A percentile compares a stretch with the other conserved stretches of the same genome.
These are phyloP conservation scores for Holothuria glaberrima DNA, from an alignment of 35 echinoderm and acorn worm species.

Conservation along the genomic window DNA sequence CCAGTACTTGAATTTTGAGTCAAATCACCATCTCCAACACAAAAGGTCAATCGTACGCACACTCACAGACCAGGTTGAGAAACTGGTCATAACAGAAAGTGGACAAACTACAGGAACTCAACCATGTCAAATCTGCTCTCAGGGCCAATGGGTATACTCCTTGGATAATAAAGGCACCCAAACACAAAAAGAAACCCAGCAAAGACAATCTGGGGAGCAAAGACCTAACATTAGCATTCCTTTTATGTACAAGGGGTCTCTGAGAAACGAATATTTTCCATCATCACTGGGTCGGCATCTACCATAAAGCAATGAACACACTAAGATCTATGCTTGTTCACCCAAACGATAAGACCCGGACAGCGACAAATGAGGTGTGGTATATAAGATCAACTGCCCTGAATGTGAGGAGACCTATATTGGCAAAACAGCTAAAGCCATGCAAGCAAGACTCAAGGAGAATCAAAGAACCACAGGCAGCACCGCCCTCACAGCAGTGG, in stretches of 20 bases:
- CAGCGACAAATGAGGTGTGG: no score
- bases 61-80: constrained; percentile 23
- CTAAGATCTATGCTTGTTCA: no score
- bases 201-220: background rate
- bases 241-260: constrained; percentile 23
- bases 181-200: background rate
- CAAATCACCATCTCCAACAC: constrained; percentile 62
- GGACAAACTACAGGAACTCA: constrained; percentile 30
- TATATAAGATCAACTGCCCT: constrained; percentile 27
- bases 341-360: constrained; percentile 50
- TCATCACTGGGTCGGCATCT: background rate
- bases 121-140: no score
- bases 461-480: background rate
- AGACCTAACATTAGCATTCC: no score
- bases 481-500: no score
- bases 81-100: constrained; percentile 22
- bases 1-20: constrained; percentile 56
- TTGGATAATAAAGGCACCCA: no score
- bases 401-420: constrained; percentile 9
- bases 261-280: constrained; percentile 30
- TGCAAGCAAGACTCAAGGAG: background rate
- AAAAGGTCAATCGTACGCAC: constrained; percentile 62
- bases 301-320: constrained; percentile 27
- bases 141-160: no score
- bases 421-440: no score